Evolutionary conservation across 2,113 vertebrate species (phyloP), one percentile per base, ranked within the genome.

Genomic region (Herpetotheres cachinnans): DNA sequence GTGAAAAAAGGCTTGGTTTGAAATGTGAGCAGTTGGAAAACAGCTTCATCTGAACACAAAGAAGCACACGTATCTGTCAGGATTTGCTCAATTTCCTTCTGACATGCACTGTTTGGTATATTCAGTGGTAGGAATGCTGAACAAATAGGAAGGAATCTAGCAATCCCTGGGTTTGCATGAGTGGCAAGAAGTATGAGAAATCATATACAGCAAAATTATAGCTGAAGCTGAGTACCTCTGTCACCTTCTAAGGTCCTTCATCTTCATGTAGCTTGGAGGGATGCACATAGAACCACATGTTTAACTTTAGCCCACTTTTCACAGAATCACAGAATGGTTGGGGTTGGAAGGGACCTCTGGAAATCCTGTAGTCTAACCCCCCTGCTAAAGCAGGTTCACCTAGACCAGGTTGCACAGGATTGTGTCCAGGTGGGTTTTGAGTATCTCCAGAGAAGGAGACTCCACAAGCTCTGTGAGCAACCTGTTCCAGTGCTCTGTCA

Each of bases 101-200:
- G 52, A 59, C 8, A 1, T 40, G 13, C n/a, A 8, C 20, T 65
- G 16, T 42, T 29, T 0, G 0, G 18, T 81, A 44, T 10, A 49
- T 73, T 91, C 11, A 40, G 2, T 47, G 22, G 42, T 52, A 38
- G 8, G 30, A 81, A 36, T 77, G 12, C 7, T 78, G 50, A 47
- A 73, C 77, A 83, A 89, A 54, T n/a, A 62, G 59, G 47, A 61
- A 74, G 40, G 34, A 44, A 27, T 67, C 42, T 24, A 72, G 34
- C 36, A 90, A 20, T 36, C 12, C 6, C 16, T 5, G 6, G 13
- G 26, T 84, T 50, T 86, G 47, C 40, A 49, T 0, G 3, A 73
- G 34, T 70, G 36, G 17, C 55, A 67, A 32, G 77, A 83, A 87
- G 24, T 61, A 52, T 9, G 47, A 46, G 55, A 79, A 56, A 10